Conservation (phyloP, 1,140 invertebrate genomes). For the Heliconius nattereri region DNA sequence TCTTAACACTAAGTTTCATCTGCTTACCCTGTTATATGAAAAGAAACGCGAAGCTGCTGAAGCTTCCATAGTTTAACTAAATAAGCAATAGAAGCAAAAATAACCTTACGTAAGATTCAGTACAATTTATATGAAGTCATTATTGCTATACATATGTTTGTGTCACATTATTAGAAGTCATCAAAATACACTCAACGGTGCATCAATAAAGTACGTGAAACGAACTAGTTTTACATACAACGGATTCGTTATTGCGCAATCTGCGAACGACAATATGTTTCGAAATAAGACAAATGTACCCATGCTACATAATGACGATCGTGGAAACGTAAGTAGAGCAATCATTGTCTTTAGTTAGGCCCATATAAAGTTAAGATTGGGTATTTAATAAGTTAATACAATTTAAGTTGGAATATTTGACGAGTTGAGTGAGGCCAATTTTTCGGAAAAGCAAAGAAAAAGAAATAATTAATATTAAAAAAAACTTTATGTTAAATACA, state of each 20-base stretch:
- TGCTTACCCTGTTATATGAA: too few species aligned
- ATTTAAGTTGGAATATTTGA: too few species aligned
- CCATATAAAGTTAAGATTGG: too few species aligned
- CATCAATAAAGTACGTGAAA: constrained; percentile 19
- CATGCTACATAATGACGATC: constrained; percentile 21
- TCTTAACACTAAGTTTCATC: too few species aligned
- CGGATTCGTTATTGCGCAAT: constrained; percentile 30
- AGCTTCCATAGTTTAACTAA: background rate
- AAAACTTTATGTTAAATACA: too few species aligned
- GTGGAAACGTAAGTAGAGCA: constrained; percentile 26
- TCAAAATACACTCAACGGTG: constrained; percentile 29
- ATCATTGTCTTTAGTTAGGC: background rate
- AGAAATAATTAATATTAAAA: too few species aligned
- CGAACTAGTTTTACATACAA: constrained; percentile 29
- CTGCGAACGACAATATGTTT: constrained; percentile 34
- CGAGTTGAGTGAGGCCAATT: too few species aligned
- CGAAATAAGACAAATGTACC: constrained; percentile 36
- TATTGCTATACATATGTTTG: background rate
- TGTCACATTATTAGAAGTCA: constrained; percentile 19
- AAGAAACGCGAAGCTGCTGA: too few species aligned
- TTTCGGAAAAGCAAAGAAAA: too few species aligned
- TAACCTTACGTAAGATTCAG: background rate
- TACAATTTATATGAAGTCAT: constrained; percentile 9
- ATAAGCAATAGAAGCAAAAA: background rate
- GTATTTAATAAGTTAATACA: too few species aligned